These are phyloP conservation scores for Chaetodon trifasciatus DNA, from an alignment of 2,797 vertebrate species.

Conservation along the genomic window DNA sequence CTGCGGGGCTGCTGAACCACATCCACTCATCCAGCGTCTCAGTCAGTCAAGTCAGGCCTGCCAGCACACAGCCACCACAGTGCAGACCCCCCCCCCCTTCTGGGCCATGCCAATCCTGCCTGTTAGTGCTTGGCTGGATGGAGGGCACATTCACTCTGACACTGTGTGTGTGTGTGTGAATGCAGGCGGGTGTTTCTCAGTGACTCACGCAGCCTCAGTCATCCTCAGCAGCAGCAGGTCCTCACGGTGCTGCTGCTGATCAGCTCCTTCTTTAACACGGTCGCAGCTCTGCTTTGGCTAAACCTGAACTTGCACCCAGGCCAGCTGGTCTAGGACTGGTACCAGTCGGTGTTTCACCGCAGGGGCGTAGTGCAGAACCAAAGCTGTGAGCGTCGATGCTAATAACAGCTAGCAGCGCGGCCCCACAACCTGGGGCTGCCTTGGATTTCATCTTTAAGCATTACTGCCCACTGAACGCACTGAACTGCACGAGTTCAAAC, in stretches of 20 bases:
- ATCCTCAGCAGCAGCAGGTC: slow-evolving; percentile 45
- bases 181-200: slow-evolving; percentile 53
- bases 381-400: slow-evolving; percentile 22
- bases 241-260: slow-evolving; percentile 38
- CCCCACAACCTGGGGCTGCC: neutral
- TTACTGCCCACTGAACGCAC: too few species aligned
- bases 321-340: slow-evolving; percentile 3
- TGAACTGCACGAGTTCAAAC: too few species aligned
- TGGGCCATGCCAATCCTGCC: slow-evolving; percentile 36
- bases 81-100: slow-evolving; percentile 1
- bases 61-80: slow-evolving; percentile 26
- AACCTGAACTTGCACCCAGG: slow-evolving; percentile 11
- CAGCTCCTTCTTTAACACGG: slow-evolving; percentile 47
- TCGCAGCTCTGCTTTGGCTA: slow-evolving; percentile 20
- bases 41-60: slow-evolving; percentile 38
- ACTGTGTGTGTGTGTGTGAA: slow-evolving; percentile 5
- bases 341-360: neutral
- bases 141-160: slow-evolving; percentile 38
- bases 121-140: slow-evolving; percentile 44
- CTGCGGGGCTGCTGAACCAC: slow-evolving; percentile 40
- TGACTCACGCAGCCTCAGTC: slow-evolving; percentile 64
- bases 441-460: neutral
- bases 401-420: slow-evolving; percentile 1
- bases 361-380: too few species aligned
- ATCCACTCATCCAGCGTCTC: slow-evolving; percentile 42